Base-by-base conservation (phyloP, 2,113 vertebrate genomes). In the Australoheros scitulus region DNA sequence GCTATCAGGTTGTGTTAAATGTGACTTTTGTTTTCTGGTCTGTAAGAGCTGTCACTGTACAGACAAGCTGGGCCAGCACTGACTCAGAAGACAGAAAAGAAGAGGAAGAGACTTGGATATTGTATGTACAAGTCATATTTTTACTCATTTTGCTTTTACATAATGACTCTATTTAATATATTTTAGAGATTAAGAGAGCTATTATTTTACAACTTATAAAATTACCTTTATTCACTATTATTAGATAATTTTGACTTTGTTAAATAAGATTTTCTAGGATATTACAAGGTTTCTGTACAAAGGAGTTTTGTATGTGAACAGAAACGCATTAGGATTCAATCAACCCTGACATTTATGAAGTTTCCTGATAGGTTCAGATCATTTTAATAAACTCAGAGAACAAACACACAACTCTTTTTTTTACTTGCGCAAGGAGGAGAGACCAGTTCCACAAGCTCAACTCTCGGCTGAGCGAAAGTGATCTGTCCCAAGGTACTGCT, bases 1-100 rank as follows among this genome's bases (percentile, higher is more conserved):
- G 64, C 17, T 22, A 13, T 72, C 75, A 47, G 26, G 34, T 75
- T 24, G 7, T 86, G 60, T 82, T 29, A 15, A 81, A 60, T 83
- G 79, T 61, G 85, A 68, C 72, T 80, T 59, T 26, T 38, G 22
- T 11, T 38, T 26, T 65, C 18, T 61, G 18, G 74, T 36, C 9
- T 24, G 29, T 20, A 14, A 50, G 63, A 80, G 77, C 22, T 43
- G 41, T 55, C 20, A 26, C 29, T 61, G 36, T 3, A 52, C 20
- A 58, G 9, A 5, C 18, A 34, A 34, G 26, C 50, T 61, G 75
- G 60, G n/a, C 20, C 61, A 38, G 26, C 43, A 77, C 29, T 32
- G 41, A 85, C 32, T 2, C 2, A 59, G 76, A 43, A 20, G 50
- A 38, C 74, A 55, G 36, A 43, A 34, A 20, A 34, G 20, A 38